Evolutionary conservation across 2,113 vertebrate genomes (phyloP), one percentile per base, ranked within the genome.

Genomic region (Chionodraco myersi): DNA sequence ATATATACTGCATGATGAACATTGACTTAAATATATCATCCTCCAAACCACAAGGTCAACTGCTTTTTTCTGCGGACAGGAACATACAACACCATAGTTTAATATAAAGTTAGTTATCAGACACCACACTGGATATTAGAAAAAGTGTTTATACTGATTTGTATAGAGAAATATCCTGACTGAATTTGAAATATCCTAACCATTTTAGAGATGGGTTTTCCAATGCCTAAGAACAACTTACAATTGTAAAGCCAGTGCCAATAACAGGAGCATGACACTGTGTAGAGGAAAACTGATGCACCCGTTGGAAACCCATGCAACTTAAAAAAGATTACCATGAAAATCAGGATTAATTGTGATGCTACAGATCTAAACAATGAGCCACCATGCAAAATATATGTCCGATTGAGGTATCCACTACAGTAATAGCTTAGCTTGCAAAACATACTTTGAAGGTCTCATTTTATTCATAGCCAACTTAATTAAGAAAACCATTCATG

Each of bases 401-500:
- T 53, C 47, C 14, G 57, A 23, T 52, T 41, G 10, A 65, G 16
- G 45, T 53, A 10, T 8, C 3, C 41, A 13, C 10, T 45, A n/a
- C 44, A 59, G 69, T 34, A 49, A 30, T 8, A 59, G 45, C 7
- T 57, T 67, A 16, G 6, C 10, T 26, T 53, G 11, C 48, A 72
- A 59, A 0, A 51, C 16, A 51, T 8, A 51, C n/a, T 5, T 23
- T 26, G 41, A 72, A 60, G 34, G 18, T 66, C 13, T 47, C n/a
- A 23, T 10, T 6, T 63, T 63, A 6, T 64, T 63, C 10, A 71
- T 59, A 44, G 58, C 10, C 21, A n/a, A 11, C 45, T 47, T 23
- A 59, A 51, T 56, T 56, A 5, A 77, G 2, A 80, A 62, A 48
- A 48, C 3, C 8, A 67, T 79, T 64, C 11, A 1, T 58, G 14